Conservation (phyloP, 92 coral and sea anemone species). For the Pocillopora meandrina region DNA sequence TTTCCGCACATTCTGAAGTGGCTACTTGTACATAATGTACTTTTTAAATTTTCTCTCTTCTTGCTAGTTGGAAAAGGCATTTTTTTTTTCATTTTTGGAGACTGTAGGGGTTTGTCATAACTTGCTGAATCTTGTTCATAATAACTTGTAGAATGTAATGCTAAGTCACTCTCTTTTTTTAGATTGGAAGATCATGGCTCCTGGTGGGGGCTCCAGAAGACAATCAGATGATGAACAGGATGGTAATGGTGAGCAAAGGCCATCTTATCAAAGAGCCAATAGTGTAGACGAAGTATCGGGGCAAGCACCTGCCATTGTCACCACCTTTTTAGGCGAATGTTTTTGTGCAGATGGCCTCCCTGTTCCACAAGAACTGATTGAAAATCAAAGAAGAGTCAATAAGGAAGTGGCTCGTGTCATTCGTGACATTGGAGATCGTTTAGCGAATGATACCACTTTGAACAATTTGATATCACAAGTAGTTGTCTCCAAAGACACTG, state of each 20-base stretch:
- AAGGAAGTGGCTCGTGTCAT: slow-evolving; percentile 87
- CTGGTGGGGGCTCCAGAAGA: slow-evolving; percentile 18
- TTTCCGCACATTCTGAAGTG: too few species aligned
- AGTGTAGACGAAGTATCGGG: slow-evolving; percentile 94
- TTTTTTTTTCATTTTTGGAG: too few species aligned
- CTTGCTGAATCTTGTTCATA: too few species aligned
- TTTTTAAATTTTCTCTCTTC: too few species aligned
- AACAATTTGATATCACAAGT: slow-evolving; percentile 75
- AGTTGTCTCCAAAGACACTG: slow-evolving; percentile 90
- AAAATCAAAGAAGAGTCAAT: slow-evolving; percentile 56
- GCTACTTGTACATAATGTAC: too few species aligned
- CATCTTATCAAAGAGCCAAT: slow-evolving; percentile 54
- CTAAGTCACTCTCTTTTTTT: not conserved
- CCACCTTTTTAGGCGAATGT: slow-evolving; percentile 76
- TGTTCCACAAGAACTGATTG: slow-evolving; percentile 77
- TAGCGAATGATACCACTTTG: slow-evolving; percentile 69
- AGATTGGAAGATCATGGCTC: slow-evolving; percentile 38
- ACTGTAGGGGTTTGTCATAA: too few species aligned
- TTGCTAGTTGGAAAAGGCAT: too few species aligned
- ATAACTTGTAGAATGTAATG: too few species aligned
- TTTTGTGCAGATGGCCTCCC: slow-evolving; percentile 75
- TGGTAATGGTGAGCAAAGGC: slow-evolving; percentile 42
- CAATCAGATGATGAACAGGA: slow-evolving; percentile 14
- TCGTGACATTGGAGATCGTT: slow-evolving; percentile 91
- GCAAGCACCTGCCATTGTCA: slow-evolving; percentile 93